Evolutionary conservation across 2,797 vertebrate species (phyloP).

Genomic region (Thunnus albacares): DNA sequence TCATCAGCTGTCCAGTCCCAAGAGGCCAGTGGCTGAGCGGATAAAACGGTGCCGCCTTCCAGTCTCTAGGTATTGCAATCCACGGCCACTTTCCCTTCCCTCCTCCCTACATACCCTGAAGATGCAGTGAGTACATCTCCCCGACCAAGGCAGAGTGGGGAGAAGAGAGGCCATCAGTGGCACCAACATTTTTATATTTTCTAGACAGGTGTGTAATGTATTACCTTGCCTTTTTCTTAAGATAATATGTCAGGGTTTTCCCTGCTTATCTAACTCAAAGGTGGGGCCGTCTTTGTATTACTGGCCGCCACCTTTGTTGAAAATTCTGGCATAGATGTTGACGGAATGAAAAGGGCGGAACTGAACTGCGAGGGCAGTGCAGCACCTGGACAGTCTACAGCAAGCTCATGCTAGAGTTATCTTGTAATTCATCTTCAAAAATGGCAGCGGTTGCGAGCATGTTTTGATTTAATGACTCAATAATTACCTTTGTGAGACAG

Average conservation of each 20-base stretch:
- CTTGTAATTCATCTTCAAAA: too few relatives aligned
- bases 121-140: slow-evolving; percentile 80
- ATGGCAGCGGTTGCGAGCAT: too few relatives aligned
- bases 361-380: too few relatives aligned
- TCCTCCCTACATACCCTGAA: slow-evolving; percentile 55
- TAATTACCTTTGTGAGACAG: too few relatives aligned
- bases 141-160: slow-evolving; percentile 58
- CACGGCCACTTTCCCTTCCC: slow-evolving; percentile 66
- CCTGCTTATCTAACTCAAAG: too few relatives aligned
- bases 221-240: slow-evolving; percentile 43
- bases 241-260: slow-evolving; percentile 13
- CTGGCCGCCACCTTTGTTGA: too few relatives aligned
- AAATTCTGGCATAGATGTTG: too few relatives aligned
- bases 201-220: slow-evolving; percentile 30
- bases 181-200: slow-evolving; percentile 43
- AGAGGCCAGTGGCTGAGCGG: slow-evolving; percentile 68
- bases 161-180: slow-evolving; percentile 44
- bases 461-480: too few relatives aligned
- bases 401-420: too few relatives aligned
- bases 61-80: slow-evolving; percentile 74
- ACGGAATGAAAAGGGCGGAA: too few relatives aligned
- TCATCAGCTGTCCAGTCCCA: slow-evolving; percentile 73
- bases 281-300: too few relatives aligned
- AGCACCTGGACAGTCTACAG: too few relatives aligned
- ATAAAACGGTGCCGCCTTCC: slow-evolving; percentile 70